These are phyloP conservation scores for Cyprinodon brontotheroides DNA, from an alignment of 2,113 vertebrate species.

Conservation along the genomic window DNA sequence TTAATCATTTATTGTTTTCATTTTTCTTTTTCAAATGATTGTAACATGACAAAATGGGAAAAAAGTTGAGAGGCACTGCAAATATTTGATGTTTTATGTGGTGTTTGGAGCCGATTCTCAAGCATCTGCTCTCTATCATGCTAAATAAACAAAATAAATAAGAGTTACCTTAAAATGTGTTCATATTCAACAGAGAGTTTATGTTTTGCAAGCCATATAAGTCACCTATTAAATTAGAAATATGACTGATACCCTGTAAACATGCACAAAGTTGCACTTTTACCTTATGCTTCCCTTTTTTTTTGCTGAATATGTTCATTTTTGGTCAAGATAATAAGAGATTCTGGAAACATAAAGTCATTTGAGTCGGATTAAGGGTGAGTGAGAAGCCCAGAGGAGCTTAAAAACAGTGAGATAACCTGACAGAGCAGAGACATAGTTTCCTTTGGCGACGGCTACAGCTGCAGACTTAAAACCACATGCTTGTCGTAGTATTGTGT, in stretches of 20 bases:
- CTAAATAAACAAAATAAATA: too few relatives aligned
- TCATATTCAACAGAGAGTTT: too few relatives aligned
- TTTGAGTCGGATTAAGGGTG: constrained; percentile 50
- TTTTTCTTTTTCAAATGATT: too few relatives aligned
- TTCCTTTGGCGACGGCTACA: constrained; percentile 62
- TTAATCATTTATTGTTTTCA: too few relatives aligned
- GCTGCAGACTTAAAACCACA: constrained; percentile 71
- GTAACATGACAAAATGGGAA: too few relatives aligned
- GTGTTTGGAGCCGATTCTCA: too few relatives aligned
- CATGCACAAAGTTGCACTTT: constrained; percentile 12
- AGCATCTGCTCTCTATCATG: too few relatives aligned
- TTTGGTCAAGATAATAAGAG: constrained; percentile 26
- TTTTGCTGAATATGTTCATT: constrained; percentile 4
- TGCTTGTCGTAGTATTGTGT: constrained; percentile 68
- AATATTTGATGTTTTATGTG: too few relatives aligned
- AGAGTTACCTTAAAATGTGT: too few relatives aligned
- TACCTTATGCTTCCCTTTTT: not conserved
- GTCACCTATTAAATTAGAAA: not conserved
- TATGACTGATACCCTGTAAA: not conserved
- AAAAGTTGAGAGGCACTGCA: too few relatives aligned
- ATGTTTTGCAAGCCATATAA: too few relatives aligned
- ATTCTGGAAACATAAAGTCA: constrained; percentile 27
- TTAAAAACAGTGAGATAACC: constrained; percentile 40
- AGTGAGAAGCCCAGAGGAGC: constrained; percentile 17
- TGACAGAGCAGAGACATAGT: constrained; percentile 53